phyloP scores from a whole-genome alignment of 1,140 invertebrate species.

The Diplogasteroides magnus region DNA sequence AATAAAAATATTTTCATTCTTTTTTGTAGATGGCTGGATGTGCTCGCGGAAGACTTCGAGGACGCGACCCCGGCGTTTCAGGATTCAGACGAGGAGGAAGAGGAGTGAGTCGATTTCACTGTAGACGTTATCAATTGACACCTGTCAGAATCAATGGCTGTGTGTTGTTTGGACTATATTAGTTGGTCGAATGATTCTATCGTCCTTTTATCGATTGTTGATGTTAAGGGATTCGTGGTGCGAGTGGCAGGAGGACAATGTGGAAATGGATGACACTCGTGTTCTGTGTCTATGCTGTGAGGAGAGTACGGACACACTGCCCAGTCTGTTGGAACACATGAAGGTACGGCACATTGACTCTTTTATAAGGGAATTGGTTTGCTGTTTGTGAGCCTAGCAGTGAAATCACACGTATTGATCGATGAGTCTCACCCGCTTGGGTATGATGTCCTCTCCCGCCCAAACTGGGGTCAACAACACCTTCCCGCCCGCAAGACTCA shows the following conservation, averaged over 20 bases:
- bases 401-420: no score
- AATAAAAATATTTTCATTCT: no score
- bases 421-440: no score
- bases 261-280: constrained; percentile 48
- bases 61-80: constrained; percentile 55
- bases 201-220: background rate
- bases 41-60: constrained; percentile 55
- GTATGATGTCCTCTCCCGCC: no score
- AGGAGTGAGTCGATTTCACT: constrained; percentile 29
- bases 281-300: constrained; percentile 51
- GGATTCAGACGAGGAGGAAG: constrained; percentile 53
- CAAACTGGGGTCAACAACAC: no score
- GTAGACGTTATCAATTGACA: background rate
- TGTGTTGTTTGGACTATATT: background rate
- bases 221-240: constrained; percentile 38
- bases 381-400: no score
- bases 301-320: constrained; percentile 37
- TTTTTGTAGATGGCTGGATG: constrained; percentile 46
- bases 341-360: constrained; percentile 14
- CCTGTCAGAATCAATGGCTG: background rate
- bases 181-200: background rate
- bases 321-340: constrained; percentile 42
- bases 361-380: background rate
- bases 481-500: no score
- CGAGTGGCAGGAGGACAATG: constrained; percentile 55